These are phyloP conservation scores for Rhagophthalmus giganteus DNA, from an alignment of 2,888 invertebrate genomes.

Conservation along the genomic window DNA sequence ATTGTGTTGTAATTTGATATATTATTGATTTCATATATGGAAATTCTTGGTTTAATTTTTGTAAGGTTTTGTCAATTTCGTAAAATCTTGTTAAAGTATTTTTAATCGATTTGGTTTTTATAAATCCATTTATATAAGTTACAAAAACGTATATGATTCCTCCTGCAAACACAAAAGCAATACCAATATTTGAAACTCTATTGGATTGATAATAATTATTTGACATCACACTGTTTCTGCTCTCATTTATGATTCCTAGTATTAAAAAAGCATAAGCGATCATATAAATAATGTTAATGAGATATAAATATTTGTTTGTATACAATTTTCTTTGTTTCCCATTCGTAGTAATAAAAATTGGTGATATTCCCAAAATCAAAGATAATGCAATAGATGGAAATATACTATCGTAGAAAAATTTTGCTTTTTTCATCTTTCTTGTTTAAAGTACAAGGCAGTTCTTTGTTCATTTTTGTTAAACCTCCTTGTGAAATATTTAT, in stretches of 20 bases:
- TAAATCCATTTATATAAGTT: slow-evolving; percentile 12
- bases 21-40: slow-evolving; percentile 11
- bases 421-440: slow-evolving; percentile 5
- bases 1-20: slow-evolving; percentile 14
- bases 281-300: slow-evolving; percentile 4
- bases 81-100: slow-evolving; percentile 5
- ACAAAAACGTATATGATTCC: slow-evolving; percentile 7
- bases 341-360: slow-evolving; percentile 8
- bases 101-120: slow-evolving; percentile 16
- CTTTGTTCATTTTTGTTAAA: too few relatives aligned
- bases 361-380: slow-evolving; percentile 10
- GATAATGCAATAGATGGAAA: slow-evolving; percentile 6
- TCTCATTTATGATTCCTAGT: slow-evolving; percentile 4
- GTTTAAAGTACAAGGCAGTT: too few relatives aligned
- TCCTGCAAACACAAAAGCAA: slow-evolving; percentile 9
- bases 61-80: slow-evolving; percentile 6
- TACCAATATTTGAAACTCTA: slow-evolving; percentile 17
- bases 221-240: slow-evolving; percentile 6
- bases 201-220: slow-evolving; percentile 15
- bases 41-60: slow-evolving; percentile 9
- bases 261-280: slow-evolving; percentile 1
- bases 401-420: slow-evolving; percentile 12
- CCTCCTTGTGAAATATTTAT: too few relatives aligned
- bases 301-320: slow-evolving; percentile 13
- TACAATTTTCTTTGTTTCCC: slow-evolving; percentile 5